Percentiles rank a stretch among this genome's conserved stretches.
phyloP scores from a whole-genome alignment of 2,113 vertebrate genomes.

The Glaucidium brasilianum region DNA sequence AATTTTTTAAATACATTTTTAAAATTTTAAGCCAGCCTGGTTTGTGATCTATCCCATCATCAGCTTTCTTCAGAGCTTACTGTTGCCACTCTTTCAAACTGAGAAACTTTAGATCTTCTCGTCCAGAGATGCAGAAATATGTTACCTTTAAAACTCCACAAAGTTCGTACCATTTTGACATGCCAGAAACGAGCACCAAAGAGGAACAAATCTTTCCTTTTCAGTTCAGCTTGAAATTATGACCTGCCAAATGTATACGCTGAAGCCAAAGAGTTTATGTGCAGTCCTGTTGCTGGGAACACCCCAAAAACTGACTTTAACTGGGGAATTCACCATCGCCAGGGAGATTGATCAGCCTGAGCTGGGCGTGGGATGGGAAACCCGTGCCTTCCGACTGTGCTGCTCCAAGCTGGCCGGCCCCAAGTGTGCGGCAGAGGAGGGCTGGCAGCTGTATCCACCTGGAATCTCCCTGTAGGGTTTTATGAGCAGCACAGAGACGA shows the following conservation, averaged over 20 bases:
- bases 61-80: background rate
- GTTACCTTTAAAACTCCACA: background rate
- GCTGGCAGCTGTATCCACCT: background rate
- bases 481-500: background rate
- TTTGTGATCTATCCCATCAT: background rate
- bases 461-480: background rate
- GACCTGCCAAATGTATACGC: background rate
- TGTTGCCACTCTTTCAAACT: background rate
- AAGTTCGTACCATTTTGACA: background rate
- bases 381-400: rapidly evolving
- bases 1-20: too few species aligned
- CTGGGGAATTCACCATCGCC: background rate
- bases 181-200: background rate
- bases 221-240: background rate
- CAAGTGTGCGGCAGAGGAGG: background rate
- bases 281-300: background rate
- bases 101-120: background rate
- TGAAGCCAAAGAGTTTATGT: background rate
- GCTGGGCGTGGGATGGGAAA: background rate
- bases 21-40: background rate
- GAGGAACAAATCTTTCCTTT: background rate
- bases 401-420: background rate
- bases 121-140: background rate
- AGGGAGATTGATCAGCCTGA: background rate
- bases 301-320: background rate